Evolutionary conservation across 2,888 invertebrate species (phyloP).

Genomic region (Branchellion lobata): DNA sequence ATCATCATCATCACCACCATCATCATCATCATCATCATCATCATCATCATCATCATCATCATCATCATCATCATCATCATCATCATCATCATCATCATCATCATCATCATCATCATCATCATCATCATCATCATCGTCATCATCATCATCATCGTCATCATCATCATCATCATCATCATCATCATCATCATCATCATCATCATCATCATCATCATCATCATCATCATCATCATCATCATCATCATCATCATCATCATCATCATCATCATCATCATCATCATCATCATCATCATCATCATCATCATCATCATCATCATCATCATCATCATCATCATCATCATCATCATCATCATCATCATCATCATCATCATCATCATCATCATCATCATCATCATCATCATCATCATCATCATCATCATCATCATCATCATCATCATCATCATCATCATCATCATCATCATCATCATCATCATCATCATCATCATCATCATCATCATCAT

Average conservation of each 20-base stretch:
- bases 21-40: slow-evolving; percentile 27
- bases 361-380: no score
- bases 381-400: no score
- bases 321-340: slow-evolving; percentile 49
- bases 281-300: neutral
- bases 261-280: slow-evolving; percentile 24
- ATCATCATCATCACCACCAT: slow-evolving; percentile 27
- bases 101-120: slow-evolving; percentile 8
- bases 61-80: slow-evolving; percentile 12
- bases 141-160: slow-evolving; percentile 19
- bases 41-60: slow-evolving; percentile 22
- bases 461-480: no score
- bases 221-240: slow-evolving; percentile 3
- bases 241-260: slow-evolving; percentile 4
- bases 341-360: no score
- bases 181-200: slow-evolving; percentile 25
- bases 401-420: no score
- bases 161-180: neutral
- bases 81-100: slow-evolving; percentile 1
- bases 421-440: no score
- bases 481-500: no score
- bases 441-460: no score
- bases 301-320: neutral
- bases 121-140: neutral
- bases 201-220: slow-evolving; percentile 2